Base-by-base conservation (phyloP, 2,113 vertebrate genomes). In the Atherinomorus stipes region DNA sequence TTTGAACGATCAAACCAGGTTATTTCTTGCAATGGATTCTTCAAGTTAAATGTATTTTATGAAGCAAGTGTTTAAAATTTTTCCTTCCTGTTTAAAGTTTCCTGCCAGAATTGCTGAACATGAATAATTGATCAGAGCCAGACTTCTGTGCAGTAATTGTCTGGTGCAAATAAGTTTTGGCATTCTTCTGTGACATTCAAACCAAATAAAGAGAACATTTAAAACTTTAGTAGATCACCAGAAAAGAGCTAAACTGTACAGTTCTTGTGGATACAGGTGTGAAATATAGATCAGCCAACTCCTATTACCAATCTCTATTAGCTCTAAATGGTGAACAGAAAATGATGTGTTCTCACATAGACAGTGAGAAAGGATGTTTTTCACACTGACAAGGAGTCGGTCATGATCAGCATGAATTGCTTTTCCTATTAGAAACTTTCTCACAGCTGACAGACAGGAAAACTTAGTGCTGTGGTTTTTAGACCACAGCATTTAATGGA, bases 401-500 rank as follows among this genome's bases (percentile, higher is more conserved):
- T 56, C 44, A 50, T 21, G 45, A 38, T 44, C 28, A 50, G 15
- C 13, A 57, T 61, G 37, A 68, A 62, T 37, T 10, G 5, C 37
- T 56, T 64, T 52, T 74, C 34, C 78, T 49, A 57, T 63, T 42
- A 66, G n/a, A 75, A 62, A 53, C 60, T 67, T 73, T 71, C 61
- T 56, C 72, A 73, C 75, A 61, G 37, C 22, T 57, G 53, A 72
- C 50, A 77, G 84, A 75, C 72, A 28, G 38, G 54, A 22, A 67
- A 64, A 76, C 70, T 71, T 80, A 11, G n/a, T 69, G 74, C 79
- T 69, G 84, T 83, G 76, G 60, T 89, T 80, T n/a, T 76, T 11
- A 71, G 28, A 65, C n/a, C 64, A 9, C 21, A 74, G 52, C 40
- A 28, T 78, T 63, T 34, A 22, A 59, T 49, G 28, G 59, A 75